These are phyloP conservation scores for Passer domesticus DNA, from an alignment of 2,113 vertebrate genomes.

Conservation along the genomic window DNA sequence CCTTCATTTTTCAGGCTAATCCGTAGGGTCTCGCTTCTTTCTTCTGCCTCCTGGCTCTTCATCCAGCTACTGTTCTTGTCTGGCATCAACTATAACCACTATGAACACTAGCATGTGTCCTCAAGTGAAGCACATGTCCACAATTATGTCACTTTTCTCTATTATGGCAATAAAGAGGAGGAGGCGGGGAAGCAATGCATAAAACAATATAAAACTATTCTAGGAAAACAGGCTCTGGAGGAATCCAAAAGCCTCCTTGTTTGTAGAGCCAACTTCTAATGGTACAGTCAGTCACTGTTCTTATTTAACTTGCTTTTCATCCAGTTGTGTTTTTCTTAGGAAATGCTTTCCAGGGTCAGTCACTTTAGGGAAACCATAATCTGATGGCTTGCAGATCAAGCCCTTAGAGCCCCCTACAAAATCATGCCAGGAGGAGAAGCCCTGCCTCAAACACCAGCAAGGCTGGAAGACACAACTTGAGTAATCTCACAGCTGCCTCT, in stretches of 20 bases:
- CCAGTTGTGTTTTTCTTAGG: neutral
- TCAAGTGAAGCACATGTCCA: neutral
- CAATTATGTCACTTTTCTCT: neutral
- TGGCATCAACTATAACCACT: rapidly evolving
- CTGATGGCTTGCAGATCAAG: neutral
- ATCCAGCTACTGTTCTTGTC: neutral
- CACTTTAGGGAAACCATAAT: neutral
- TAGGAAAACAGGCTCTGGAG: neutral
- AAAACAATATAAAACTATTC: neutral
- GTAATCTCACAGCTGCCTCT: neutral
- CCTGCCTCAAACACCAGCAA: neutral
- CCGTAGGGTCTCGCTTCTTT: neutral
- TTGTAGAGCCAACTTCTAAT: neutral
- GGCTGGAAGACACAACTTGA: neutral
- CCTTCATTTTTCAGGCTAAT: neutral
- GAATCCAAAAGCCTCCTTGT: neutral
- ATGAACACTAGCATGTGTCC: neutral
- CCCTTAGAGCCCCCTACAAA: neutral
- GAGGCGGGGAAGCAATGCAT: neutral
- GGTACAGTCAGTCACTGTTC: neutral
- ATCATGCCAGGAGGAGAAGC: neutral
- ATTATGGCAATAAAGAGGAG: neutral
- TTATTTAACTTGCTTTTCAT: neutral
- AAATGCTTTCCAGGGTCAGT: neutral
- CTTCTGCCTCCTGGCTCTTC: neutral